Base-by-base conservation (phyloP, 2,113 vertebrate species). In the Oreochromis aureus region DNA sequence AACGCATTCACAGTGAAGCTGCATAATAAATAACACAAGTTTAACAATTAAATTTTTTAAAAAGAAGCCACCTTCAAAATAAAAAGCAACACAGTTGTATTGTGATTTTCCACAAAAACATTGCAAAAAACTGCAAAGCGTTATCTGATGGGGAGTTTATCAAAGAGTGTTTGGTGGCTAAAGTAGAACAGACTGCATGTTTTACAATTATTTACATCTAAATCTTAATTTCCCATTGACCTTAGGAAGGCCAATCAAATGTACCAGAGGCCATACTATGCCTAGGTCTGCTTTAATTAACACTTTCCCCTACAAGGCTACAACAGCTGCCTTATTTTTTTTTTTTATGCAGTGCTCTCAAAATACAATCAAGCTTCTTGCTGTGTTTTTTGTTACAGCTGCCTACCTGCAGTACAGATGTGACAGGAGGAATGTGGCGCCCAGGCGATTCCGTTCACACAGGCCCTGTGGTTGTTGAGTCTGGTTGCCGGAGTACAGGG, bases 371-470 rank as follows among this genome's bases (percentile, higher is more conserved):
- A 27, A 27, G 9, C 1, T 0, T 76, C 10, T 76, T 73, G 22
- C 69, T 73, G 18, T 53, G 51, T n/a, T 53, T 18, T 53, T 7
- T 53, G 51, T 19, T 53, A 3, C 59, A 76, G 22, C 11, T 59
- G 22, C 82, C 63, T 94, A 99, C 99, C 98, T 96, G 99, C 99
- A 86, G 99, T 99, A 91, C 98, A 99, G 92, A 99, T 99, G 96
- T 99, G 99, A 95, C 98, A 99, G 48, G 99, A 99, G 18, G 98
- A 99, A 94, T 99, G 98, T 41, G 99, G 98, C 5, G 97, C 98
- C 98, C 99, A 99, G 61, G 98, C 97, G 85, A 99, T 99, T 91
- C 98, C 98, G 84, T 99, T 99, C 46, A 99, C 99, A 89, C 99
- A 99, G 0, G 98, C 98, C 66, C 98, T 97, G 91, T 99, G 98